phyloP scores from a whole-genome alignment of 2,888 invertebrate genomes.

The Mycalesis mineus region DNA sequence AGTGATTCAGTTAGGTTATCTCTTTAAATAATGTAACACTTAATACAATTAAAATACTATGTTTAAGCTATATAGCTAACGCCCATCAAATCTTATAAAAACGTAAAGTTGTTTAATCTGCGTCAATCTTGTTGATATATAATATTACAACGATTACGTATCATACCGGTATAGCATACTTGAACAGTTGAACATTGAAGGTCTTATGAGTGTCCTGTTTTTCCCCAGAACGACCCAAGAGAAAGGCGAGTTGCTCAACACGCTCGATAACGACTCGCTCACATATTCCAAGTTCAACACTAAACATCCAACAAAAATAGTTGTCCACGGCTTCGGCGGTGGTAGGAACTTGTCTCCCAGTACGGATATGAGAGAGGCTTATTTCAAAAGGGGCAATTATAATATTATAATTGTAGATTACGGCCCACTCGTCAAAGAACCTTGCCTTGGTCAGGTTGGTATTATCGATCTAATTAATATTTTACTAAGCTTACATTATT shows the following conservation, averaged over 20 bases:
- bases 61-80: no score
- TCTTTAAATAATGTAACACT: no score
- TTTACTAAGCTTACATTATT: no score
- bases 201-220: conserved; percentile 9
- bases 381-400: conserved; percentile 87
- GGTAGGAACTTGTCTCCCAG: conserved; percentile 89
- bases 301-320: conserved; percentile 88
- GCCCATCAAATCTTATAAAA: no score
- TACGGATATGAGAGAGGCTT: conserved; percentile 90
- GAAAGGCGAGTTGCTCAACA: conserved; percentile 84
- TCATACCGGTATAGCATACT: not conserved
- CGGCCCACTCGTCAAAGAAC: conserved; percentile 86
- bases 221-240: conserved; percentile 83
- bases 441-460: conserved; percentile 86
- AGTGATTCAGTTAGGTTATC: no score
- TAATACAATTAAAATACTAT: no score
- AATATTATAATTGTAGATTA: conserved; percentile 94
- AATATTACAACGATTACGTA: not conserved
- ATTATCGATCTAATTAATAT: no score
- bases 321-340: conserved; percentile 95
- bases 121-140: not conserved
- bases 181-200: conserved; percentile 3
- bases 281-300: conserved; percentile 87
- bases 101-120: no score
- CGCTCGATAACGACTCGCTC: conserved; percentile 83